A percentile compares a stretch with the other conserved stretches of the same genome.
Evolutionary conservation across 2,888 invertebrate species (phyloP).

Genomic region (Holacanthella duospinosa): DNA sequence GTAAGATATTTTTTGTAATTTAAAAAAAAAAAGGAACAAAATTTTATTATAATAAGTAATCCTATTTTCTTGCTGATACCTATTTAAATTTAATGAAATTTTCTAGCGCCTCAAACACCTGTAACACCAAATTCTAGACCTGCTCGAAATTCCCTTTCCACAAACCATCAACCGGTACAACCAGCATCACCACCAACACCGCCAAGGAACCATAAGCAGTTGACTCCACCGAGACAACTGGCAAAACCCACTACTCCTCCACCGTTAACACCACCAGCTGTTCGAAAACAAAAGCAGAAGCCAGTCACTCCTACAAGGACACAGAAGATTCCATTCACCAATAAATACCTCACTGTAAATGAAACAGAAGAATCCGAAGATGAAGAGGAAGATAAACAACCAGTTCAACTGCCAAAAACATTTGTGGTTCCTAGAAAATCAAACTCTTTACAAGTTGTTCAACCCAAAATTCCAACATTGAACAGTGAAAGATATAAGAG

Average conservation of each 20-base stretch:
- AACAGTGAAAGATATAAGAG: not conserved
- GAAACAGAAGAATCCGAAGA: not conserved
- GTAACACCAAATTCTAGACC: not conserved
- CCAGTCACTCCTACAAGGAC: not conserved
- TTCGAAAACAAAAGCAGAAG: not conserved
- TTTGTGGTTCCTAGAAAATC: not conserved
- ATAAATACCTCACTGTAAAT: not conserved
- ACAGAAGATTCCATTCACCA: not conserved
- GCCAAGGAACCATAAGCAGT: not conserved
- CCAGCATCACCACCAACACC: not conserved
- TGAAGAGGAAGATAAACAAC: not conserved
- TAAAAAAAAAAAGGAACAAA: not conserved
- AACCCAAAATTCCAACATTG: not conserved
- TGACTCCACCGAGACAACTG: constrained; percentile 13
- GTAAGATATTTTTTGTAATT: too few species aligned
- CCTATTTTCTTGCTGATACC: too few species aligned
- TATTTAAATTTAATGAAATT: not conserved
- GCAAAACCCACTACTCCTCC: not conserved
- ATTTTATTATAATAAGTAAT: too few species aligned
- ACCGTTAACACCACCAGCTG: not conserved
- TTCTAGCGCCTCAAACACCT: not conserved
- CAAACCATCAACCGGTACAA: not conserved
- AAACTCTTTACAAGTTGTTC: not conserved
- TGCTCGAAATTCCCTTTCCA: not conserved
- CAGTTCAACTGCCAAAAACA: not conserved